Percentiles rank a stretch among this genome's conserved stretches.
Evolutionary conservation across 1,140 invertebrate species (phyloP).

Genomic region (Holotrichia oblita): DNA sequence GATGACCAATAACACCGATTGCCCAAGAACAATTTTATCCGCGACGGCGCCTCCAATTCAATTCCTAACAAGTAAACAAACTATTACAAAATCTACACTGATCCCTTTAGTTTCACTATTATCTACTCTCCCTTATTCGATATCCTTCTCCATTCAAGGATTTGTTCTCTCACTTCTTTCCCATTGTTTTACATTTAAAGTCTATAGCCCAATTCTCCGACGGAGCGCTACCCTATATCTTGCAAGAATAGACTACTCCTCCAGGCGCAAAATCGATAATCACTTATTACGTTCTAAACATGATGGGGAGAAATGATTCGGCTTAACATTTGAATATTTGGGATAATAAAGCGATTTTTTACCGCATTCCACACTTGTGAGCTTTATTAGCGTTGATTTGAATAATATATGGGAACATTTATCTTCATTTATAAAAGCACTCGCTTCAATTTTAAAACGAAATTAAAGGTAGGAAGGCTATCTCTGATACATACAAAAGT

Average conservation of each 20-base stretch:
- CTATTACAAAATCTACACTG: slow-evolving; percentile 33
- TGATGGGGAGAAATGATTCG: slow-evolving; percentile 10
- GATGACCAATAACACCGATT: slow-evolving; percentile 31
- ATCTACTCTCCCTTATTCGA: background rate
- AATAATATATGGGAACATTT: background rate
- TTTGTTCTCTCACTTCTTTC: background rate
- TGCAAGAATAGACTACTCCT: background rate
- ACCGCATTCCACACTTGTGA: background rate
- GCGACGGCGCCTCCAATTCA: slow-evolving; percentile 17
- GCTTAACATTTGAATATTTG: slow-evolving; percentile 16
- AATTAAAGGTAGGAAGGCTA: background rate
- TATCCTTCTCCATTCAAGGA: background rate
- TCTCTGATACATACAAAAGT: too few relatives aligned
- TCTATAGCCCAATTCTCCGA: background rate
- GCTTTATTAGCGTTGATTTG: slow-evolving; percentile 11
- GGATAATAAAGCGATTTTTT: background rate
- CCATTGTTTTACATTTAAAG: background rate
- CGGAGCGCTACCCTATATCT: background rate
- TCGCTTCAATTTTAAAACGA: background rate
- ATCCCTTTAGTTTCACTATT: background rate
- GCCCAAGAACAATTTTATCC: background rate
- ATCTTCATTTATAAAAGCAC: slow-evolving; percentile 1
- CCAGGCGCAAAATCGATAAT: slow-evolving; percentile 16
- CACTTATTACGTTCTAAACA: slow-evolving; percentile 3
- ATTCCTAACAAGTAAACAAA: slow-evolving; percentile 30